A percentile compares a stretch with the other conserved stretches of the same genome.
Conservation (phyloP, 30 jellyfish, hydroid and myxozoan genomes). For the Rhopilema esculentum region DNA sequence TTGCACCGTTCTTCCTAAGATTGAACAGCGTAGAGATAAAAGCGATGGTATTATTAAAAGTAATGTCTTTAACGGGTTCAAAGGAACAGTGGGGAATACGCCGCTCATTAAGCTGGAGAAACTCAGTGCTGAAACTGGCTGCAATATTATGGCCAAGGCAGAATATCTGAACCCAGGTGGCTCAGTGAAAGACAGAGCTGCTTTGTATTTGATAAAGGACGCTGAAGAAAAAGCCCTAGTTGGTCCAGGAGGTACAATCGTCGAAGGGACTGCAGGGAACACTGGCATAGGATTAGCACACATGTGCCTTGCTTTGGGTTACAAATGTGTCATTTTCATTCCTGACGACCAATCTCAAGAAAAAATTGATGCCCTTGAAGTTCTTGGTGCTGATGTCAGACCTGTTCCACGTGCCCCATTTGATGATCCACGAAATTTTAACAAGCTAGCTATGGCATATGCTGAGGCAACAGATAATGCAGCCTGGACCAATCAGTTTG, state of each 20-base stretch:
- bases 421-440: slow-evolving; percentile 88
- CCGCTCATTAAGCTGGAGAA: slow-evolving; percentile 88
- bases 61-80: slow-evolving; percentile 70
- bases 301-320: slow-evolving; percentile 87
- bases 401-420: slow-evolving; percentile 97
- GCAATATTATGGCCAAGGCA: slow-evolving; percentile 91
- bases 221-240: slow-evolving; percentile 79
- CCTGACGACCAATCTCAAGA: slow-evolving; percentile 95
- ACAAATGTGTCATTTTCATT: slow-evolving; percentile 83
- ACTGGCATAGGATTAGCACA: slow-evolving; percentile 97
- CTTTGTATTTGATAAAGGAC: slow-evolving; percentile 78
- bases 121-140: slow-evolving; percentile 88
- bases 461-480: slow-evolving; percentile 79
- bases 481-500: slow-evolving; percentile 94
- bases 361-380: slow-evolving; percentile 83
- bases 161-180: slow-evolving; percentile 96
- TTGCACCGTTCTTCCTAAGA: neutral
- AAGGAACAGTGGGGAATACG: slow-evolving; percentile 93
- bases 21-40: neutral
- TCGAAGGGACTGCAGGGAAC: slow-evolving; percentile 96
- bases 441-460: slow-evolving; percentile 86
- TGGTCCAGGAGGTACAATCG: slow-evolving; percentile 92
- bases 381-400: slow-evolving; percentile 96
- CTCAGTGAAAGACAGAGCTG: slow-evolving; percentile 94
- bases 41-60: slow-evolving; percentile 24